Evolutionary conservation across 2,113 vertebrate genomes (phyloP), one percentile per base, ranked within the genome.

Genomic region (Phyllopteryx taeniolatus): DNA sequence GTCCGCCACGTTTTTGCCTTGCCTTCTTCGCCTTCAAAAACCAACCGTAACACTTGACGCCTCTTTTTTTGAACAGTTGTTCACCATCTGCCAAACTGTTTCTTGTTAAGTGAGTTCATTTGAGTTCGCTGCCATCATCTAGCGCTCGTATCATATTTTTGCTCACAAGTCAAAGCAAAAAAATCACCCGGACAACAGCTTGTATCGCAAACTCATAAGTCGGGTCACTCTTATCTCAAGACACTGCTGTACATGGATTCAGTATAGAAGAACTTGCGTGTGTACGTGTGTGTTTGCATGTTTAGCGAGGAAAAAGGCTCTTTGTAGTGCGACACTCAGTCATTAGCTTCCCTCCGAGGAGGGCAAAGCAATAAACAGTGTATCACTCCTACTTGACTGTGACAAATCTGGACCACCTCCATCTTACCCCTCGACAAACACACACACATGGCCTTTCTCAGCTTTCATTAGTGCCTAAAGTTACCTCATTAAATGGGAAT

Each of bases 391-490:
- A 56, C 53, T 56, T 56, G 20, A 56, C n/a, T n/a, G 53, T 56
- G 53, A 56, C 53, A 56, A 56, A 19, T 22, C 53, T 56, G 53
- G 53, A 56, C 53, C 53, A 56, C 10, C 53, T 56, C 53, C 15
- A 76, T 44, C 77, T 79, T 79, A 15, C 7, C 46, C 79, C 76
- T 64, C 68, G 13, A 76, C 71, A 77, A 47, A 66, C 85, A 78
- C 47, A 74, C 68, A 75, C 17, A 33, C 73, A 80, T 68, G 10
- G 61, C 15, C n/a, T 67, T 69, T 62, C 59, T 44, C 56, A 33
- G 19, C 8, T 51, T 59, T 56, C 54, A 44, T 82, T 68, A 66
- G 74, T 74, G 56, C 56, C 39, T 79, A 5, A 61, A 68, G 76
- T 81, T 76, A 63, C 73, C 20, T 33, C 47, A 68, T 39, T 12